Percentiles rank a stretch among this genome's conserved stretches.
Evolutionary conservation across 2,888 invertebrate species (phyloP).

Genomic region (Diabrotica balteata): DNA sequence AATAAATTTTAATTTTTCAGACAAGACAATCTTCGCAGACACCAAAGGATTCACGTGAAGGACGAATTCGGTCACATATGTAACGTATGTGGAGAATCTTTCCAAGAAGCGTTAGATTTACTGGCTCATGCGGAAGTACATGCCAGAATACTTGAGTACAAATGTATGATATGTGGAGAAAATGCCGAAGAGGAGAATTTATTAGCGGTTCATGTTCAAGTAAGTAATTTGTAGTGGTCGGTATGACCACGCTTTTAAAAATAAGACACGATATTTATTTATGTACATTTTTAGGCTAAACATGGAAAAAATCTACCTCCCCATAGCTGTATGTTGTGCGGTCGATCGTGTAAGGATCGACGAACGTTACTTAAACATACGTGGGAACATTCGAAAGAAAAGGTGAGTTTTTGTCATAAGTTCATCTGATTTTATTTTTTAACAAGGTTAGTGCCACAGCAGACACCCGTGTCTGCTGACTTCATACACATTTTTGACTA

Average conservation of each 20-base stretch:
- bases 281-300: constrained; percentile 55
- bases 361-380: constrained; percentile 73
- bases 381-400: constrained; percentile 72
- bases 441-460: no score
- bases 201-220: constrained; percentile 68
- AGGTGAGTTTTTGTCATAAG: constrained; percentile 11
- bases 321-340: constrained; percentile 73
- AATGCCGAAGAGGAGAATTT: constrained; percentile 69
- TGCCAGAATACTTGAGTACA: constrained; percentile 66
- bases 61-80: constrained; percentile 71
- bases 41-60: constrained; percentile 62
- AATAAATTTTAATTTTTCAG: constrained; percentile 52
- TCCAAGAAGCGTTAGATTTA: constrained; percentile 77
- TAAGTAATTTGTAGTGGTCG: neutral
- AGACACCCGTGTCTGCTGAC: no score
- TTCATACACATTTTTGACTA: no score
- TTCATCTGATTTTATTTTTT: neutral
- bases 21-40: constrained; percentile 75
- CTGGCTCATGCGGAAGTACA: constrained; percentile 82
- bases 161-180: constrained; percentile 73
- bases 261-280: neutral
- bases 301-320: constrained; percentile 69
- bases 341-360: constrained; percentile 73
- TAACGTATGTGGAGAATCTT: constrained; percentile 81
- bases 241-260: neutral